These are phyloP conservation scores for Conchocele bisecta DNA, from an alignment of 2,888 invertebrate species.

Conservation along the genomic window DNA sequence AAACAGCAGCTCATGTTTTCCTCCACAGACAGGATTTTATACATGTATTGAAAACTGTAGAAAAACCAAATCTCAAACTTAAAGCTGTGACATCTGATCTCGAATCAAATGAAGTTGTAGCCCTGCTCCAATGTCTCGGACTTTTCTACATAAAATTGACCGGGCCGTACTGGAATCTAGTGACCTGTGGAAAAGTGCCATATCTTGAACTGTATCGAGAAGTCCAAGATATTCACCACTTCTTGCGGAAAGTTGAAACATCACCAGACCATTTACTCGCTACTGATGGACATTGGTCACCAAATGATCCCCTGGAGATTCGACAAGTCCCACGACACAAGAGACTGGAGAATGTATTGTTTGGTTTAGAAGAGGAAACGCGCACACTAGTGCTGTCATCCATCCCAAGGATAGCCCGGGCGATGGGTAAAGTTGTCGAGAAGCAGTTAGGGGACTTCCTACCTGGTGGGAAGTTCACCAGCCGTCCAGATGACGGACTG, in stretches of 20 bases:
- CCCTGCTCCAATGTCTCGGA: constrained; percentile 40
- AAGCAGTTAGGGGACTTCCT: constrained; percentile 48
- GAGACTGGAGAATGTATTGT: too few species aligned
- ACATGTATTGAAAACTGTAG: constrained; percentile 21
- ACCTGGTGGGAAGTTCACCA: constrained; percentile 17
- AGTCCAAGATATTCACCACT: constrained; percentile 6
- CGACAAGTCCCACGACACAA: too few species aligned
- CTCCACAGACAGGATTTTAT: constrained; percentile 35
- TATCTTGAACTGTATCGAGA: constrained; percentile 40
- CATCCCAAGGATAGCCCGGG: not conserved
- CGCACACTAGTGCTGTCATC: not conserved
- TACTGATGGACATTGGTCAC: too few species aligned
- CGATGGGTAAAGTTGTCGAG: constrained; percentile 15
- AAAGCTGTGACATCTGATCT: constrained; percentile 39
- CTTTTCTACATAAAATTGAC: constrained; percentile 41
- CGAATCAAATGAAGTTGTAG: constrained; percentile 8
- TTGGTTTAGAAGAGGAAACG: not conserved
- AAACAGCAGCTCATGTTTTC: constrained; percentile 39
- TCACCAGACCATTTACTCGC: too few species aligned
- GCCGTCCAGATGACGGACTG: not conserved
- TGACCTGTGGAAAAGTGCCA: constrained; percentile 14
- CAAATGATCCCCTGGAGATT: too few species aligned
- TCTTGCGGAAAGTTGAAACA: too few species aligned
- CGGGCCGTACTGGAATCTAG: constrained; percentile 51
- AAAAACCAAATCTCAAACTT: constrained; percentile 39